Conservation (phyloP, 1,140 invertebrate species). For the Nasonia longicornis region DNA sequence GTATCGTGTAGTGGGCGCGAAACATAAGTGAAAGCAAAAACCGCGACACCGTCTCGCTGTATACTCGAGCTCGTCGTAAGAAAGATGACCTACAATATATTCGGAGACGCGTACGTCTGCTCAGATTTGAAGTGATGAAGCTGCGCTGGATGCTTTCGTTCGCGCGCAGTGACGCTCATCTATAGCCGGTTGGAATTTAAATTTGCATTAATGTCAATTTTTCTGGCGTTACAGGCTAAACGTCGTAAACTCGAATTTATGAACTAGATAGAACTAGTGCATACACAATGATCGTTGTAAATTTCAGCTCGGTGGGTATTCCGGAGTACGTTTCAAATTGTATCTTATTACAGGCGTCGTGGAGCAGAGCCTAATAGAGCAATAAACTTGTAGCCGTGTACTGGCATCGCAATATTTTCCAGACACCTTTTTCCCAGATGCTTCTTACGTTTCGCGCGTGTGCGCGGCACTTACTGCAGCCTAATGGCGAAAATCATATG, state of each 20-base stretch:
- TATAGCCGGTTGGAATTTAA: neutral
- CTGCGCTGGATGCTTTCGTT: neutral
- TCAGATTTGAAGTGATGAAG: conserved; percentile 43
- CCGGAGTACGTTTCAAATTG: neutral
- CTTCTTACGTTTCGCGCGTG: neutral
- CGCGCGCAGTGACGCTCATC: neutral
- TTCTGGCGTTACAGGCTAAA: too few relatives aligned
- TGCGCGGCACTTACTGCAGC: neutral
- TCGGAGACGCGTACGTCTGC: conserved; percentile 42
- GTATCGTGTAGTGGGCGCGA: neutral
- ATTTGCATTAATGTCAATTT: neutral
- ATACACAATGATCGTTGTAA: too few relatives aligned
- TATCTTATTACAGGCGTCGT: neutral
- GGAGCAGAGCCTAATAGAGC: neutral
- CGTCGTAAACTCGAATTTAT: too few relatives aligned
- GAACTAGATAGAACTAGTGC: too few relatives aligned
- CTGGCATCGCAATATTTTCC: neutral
- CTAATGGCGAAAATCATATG: neutral
- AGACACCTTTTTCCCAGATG: neutral
- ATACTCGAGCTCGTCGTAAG: conserved; percentile 8
- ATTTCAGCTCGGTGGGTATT: neutral
- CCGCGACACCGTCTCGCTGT: neutral
- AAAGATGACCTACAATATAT: conserved; percentile 50
- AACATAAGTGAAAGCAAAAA: conserved; percentile 28
- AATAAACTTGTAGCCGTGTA: neutral